These are phyloP conservation scores for Perca schrenkii DNA, from an alignment of 2,113 vertebrate species.

Conservation along the genomic window DNA sequence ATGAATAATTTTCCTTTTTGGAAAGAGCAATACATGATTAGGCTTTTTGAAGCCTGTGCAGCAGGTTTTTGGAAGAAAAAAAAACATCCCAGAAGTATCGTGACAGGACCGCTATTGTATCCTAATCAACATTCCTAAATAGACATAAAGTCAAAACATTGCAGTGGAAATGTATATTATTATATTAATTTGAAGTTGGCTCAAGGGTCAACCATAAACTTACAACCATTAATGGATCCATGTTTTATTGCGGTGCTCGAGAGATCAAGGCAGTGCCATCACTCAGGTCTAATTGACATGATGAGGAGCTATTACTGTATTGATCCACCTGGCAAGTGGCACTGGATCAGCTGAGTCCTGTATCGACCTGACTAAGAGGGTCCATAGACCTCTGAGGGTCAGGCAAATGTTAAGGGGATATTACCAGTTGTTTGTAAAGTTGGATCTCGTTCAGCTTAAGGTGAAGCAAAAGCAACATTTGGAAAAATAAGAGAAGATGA, in stretches of 20 bases:
- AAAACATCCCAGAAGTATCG: constrained; percentile 24
- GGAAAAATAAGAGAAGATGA: constrained; percentile 15
- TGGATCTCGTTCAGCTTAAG: constrained; percentile 50
- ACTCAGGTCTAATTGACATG: constrained; percentile 79
- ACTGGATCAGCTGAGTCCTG: constrained; percentile 78
- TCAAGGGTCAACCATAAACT: constrained; percentile 64
- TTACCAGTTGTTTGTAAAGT: constrained; percentile 66
- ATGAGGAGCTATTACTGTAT: constrained; percentile 83
- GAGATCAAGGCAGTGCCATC: constrained; percentile 68
- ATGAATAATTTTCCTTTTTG: constrained; percentile 29
- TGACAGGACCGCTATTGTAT: constrained; percentile 22
- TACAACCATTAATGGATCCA: constrained; percentile 65
- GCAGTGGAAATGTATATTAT: constrained; percentile 55
- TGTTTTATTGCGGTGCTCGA: constrained; percentile 70
- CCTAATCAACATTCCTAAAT: constrained; percentile 26
- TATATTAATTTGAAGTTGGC: constrained; percentile 64
- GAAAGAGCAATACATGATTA: not conserved
- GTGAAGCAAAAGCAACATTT: constrained; percentile 34
- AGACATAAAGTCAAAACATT: constrained; percentile 36
- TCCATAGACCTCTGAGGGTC: constrained; percentile 71
- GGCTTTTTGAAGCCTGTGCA: constrained; percentile 14
- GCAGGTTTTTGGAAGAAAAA: constrained; percentile 39
- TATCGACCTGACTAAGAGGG: constrained; percentile 78
- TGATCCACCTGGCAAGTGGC: constrained; percentile 81
- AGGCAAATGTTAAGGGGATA: constrained; percentile 78